Evolutionary conservation across 2,113 vertebrate genomes (phyloP), one percentile per base, ranked within the genome.

Genomic region (Oreotragus oreotragus): DNA sequence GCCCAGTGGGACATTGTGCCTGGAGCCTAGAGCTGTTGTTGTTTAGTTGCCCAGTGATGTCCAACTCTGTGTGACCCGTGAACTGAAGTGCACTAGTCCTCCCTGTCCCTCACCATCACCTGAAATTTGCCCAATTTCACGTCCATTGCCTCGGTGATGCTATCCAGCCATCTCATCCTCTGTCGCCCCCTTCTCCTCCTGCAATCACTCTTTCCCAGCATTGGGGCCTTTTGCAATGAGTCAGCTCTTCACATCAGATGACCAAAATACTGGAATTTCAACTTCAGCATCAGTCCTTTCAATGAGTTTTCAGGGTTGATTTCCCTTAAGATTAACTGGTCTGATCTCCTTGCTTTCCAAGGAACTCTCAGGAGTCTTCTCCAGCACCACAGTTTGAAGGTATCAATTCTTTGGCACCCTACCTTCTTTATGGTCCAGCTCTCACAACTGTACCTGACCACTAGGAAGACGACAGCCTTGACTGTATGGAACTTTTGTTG

Each of bases 41-140:
- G n/a, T 13, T 39, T 12, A 70, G 2, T 23, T 70, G 66, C 66
- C n/a, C 66, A 39, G 66, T 39, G 21, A 6, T 12, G 66, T 70
- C 19, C 66, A 39, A 23, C 66, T 70, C 66, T 39, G 16, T 39
- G 66, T 70, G 66, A 70, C 19, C 19, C n/a, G 23, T 39, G 66
- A 23, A 39, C 66, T 36, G 66, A 36, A 21, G 10, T 21, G 21
- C 0, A 0, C 19, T n/a, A 70, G 66, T 19, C 66, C 19, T 39
- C 66, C 66, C 66, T 70, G 66, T 70, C n/a, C n/a, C 66, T 23
- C 66, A 23, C n/a, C 10, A 39, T 39, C 19, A 39, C 19, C 66
- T 23, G 66, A 23, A 70, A 39, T 70, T 39, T 23, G n/a, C 66
- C n/a, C 66, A 39, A 1, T 23, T 23, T 70, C n/a, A 70, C 0